Evolutionary conservation across 2,113 vertebrate genomes (phyloP).

Genomic region (Polypterus senegalus): DNA sequence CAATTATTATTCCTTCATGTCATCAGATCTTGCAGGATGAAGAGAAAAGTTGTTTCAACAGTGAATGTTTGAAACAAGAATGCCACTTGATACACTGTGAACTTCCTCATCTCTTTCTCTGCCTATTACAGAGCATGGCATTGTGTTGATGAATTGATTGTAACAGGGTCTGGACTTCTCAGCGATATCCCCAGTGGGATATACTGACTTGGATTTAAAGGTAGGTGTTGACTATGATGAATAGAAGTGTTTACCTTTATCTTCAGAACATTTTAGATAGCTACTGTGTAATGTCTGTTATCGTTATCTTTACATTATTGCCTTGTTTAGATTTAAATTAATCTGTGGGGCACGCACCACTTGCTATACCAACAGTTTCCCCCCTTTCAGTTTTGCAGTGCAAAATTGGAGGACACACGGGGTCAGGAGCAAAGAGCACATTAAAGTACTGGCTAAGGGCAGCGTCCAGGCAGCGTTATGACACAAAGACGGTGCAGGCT

Average conservation of each 20-base stretch:
- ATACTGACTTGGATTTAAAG: conserved; percentile 44
- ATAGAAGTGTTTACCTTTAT: conserved; percentile 45
- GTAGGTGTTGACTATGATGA: conserved; percentile 43
- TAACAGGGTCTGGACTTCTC: conserved; percentile 28
- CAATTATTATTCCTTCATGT: conserved; percentile 54
- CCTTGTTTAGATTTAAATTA: not conserved
- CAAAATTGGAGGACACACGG: too few species aligned
- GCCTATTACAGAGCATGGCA: conserved; percentile 20
- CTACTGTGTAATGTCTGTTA: not conserved
- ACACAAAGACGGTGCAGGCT: too few species aligned
- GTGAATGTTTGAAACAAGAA: conserved; percentile 32
- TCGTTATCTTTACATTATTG: not conserved
- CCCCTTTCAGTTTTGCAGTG: too few species aligned
- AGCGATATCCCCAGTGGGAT: conserved; percentile 30
- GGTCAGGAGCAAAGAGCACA: too few species aligned
- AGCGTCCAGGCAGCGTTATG: too few species aligned
- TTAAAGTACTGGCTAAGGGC: too few species aligned
- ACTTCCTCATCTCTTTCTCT: conserved; percentile 35
- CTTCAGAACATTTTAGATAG: conserved; percentile 44
- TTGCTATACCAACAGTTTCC: too few species aligned
- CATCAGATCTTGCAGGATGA: conserved; percentile 41
- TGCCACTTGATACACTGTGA: conserved; percentile 35
- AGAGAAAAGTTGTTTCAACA: conserved; percentile 36
- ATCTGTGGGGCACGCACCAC: too few species aligned
- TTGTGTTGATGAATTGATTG: conserved; percentile 30